phyloP scores from a whole-genome alignment of 2,888 invertebrate species.

The Caenorhabditis drosophilae region DNA sequence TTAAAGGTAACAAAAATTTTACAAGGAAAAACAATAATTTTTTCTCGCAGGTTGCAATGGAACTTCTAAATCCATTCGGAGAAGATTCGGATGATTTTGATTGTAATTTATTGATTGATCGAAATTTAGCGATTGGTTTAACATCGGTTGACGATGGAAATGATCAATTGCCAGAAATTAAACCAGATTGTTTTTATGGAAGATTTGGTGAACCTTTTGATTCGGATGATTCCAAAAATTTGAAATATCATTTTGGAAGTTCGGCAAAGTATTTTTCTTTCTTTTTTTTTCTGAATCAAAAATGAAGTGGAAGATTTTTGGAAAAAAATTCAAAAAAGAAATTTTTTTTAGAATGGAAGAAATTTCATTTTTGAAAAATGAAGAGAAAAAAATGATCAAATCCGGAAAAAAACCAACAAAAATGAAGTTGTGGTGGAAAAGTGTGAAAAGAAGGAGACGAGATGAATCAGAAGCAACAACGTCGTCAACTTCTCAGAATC shows the following conservation, averaged over 20 bases:
- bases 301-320: too few species aligned
- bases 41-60: constrained; percentile 36
- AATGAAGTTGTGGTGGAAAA: constrained; percentile 31
- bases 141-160: constrained; percentile 41
- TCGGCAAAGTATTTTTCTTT: constrained; percentile 18
- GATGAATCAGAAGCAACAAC: too few species aligned
- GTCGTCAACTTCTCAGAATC: too few species aligned
- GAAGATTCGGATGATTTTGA: constrained; percentile 50
- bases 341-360: constrained; percentile 36
- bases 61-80: constrained; percentile 47
- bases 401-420: constrained; percentile 29
- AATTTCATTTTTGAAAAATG: constrained; percentile 25
- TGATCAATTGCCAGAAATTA: constrained; percentile 41
- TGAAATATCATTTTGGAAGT: constrained; percentile 38
- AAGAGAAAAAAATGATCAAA: constrained; percentile 29
- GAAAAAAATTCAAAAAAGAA: neutral
- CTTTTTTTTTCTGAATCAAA: neutral
- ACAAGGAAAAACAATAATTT: too few species aligned
- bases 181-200: constrained; percentile 38
- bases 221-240: constrained; percentile 36
- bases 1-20: constrained; percentile 40
- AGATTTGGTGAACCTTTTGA: constrained; percentile 31
- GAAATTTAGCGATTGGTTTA: constrained; percentile 41
- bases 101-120: constrained; percentile 42
- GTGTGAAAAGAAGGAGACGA: constrained; percentile 30